Evolutionary conservation across 2,797 vertebrate species (phyloP).

Genomic region (Argya squamiceps): DNA sequence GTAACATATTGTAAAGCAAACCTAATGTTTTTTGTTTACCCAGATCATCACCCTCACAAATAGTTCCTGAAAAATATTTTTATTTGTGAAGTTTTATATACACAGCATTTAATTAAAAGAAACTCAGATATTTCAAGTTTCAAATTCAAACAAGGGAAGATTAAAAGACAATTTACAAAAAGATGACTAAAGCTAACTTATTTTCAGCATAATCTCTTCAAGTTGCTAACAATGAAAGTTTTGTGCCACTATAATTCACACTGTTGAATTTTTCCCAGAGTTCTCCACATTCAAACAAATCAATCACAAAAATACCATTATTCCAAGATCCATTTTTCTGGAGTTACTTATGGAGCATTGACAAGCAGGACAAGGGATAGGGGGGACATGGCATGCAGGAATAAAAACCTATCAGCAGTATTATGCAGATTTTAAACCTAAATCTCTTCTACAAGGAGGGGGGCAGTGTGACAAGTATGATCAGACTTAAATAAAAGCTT

Average conservation of each 20-base stretch:
- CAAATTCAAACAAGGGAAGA: neutral
- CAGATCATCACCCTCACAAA: neutral
- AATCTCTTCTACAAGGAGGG: neutral
- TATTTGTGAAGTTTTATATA: neutral
- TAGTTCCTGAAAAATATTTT: neutral
- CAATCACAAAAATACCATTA: neutral
- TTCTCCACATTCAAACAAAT: neutral
- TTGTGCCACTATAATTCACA: neutral
- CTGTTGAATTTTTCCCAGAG: neutral
- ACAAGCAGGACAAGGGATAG: neutral
- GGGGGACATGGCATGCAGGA: neutral
- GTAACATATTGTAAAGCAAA: neutral
- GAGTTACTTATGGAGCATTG: neutral
- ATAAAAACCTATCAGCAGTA: neutral
- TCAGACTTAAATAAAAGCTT: neutral
- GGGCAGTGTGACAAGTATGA: fast-evolving
- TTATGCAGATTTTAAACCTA: neutral
- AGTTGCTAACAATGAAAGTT: slow-evolving; percentile 14
- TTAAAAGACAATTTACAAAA: neutral
- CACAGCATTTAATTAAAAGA: neutral
- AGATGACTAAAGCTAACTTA: neutral
- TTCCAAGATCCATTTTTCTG: neutral
- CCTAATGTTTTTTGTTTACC: neutral
- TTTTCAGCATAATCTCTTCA: slow-evolving; percentile 14
- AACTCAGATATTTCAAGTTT: neutral